Evolutionary conservation across 37 sponge, comb jelly and placozoan species (phyloP).

Genomic region (Halisarca cf. caerulea): DNA sequence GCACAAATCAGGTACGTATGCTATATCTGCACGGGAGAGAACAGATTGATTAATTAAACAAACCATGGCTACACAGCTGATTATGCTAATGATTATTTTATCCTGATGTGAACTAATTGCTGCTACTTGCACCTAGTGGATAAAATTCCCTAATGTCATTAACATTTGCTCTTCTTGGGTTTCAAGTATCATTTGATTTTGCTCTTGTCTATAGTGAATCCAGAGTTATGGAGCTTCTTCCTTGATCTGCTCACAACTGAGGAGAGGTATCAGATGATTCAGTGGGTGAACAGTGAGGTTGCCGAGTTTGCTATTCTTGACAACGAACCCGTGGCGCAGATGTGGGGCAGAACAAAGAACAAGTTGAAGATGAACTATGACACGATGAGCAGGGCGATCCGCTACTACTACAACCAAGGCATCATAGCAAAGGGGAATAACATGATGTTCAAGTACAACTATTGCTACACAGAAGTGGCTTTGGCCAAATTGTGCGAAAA

Average conservation of each 20-base stretch:
- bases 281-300: slow-evolving; percentile 17
- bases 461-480: slow-evolving; percentile 27
- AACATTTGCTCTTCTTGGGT: too few relatives aligned
- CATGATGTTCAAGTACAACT: slow-evolving; percentile 37
- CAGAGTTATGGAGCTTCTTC: slow-evolving; percentile 24
- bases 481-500: slow-evolving; percentile 22
- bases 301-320: slow-evolving; percentile 19
- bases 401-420: slow-evolving; percentile 30
- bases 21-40: too few relatives aligned
- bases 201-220: background rate
- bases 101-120: too few relatives aligned
- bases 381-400: slow-evolving; percentile 19
- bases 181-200: too few relatives aligned
- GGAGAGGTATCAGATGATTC: background rate
- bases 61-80: too few relatives aligned
- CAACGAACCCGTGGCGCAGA: slow-evolving; percentile 6
- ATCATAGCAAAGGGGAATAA: slow-evolving; percentile 23
- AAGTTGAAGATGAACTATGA: slow-evolving; percentile 26
- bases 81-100: too few relatives aligned
- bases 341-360: slow-evolving; percentile 17
- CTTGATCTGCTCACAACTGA: slow-evolving; percentile 7
- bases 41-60: too few relatives aligned
- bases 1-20: background rate
- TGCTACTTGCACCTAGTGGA: too few relatives aligned
- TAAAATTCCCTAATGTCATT: too few relatives aligned